Evolutionary conservation across 2,113 vertebrate genomes (phyloP).

Genomic region (Serilophus lunatus): DNA sequence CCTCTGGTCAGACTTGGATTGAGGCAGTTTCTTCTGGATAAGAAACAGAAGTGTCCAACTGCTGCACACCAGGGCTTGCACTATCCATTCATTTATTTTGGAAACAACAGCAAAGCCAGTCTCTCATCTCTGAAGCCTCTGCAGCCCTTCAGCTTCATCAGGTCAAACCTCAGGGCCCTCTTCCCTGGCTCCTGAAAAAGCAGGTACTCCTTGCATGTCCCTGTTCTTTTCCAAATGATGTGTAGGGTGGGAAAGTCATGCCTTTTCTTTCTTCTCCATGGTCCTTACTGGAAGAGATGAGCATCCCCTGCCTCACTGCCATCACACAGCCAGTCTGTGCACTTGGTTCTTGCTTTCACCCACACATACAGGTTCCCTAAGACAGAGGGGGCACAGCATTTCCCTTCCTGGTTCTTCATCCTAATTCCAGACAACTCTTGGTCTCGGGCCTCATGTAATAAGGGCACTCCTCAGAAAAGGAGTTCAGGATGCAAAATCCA

Average conservation of each 20-base stretch:
- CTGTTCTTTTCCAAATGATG: background rate
- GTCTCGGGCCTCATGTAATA: background rate
- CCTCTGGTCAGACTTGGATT: background rate
- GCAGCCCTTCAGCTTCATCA: background rate
- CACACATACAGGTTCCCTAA: rapidly evolving
- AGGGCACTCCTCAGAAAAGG: background rate
- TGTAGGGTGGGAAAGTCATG: background rate
- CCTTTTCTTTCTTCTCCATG: background rate
- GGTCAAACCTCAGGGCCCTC: background rate
- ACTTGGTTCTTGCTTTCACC: background rate
- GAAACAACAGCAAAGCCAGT: background rate
- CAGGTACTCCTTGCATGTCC: background rate
- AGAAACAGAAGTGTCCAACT: background rate
- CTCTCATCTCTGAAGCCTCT: background rate
- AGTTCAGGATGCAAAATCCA: slow-evolving; percentile 8
- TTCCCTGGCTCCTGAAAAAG: background rate
- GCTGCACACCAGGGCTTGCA: rapidly evolving
- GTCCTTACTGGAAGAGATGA: background rate
- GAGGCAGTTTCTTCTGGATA: background rate
- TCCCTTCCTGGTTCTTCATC: background rate
- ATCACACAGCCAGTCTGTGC: rapidly evolving
- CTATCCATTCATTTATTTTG: background rate
- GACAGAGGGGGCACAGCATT: background rate
- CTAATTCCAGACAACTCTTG: background rate
- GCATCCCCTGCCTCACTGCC: background rate